Evolutionary conservation across 2,113 vertebrate genomes (phyloP), one percentile per base, ranked within the genome.

Genomic region (Corynorhinus townsendii): DNA sequence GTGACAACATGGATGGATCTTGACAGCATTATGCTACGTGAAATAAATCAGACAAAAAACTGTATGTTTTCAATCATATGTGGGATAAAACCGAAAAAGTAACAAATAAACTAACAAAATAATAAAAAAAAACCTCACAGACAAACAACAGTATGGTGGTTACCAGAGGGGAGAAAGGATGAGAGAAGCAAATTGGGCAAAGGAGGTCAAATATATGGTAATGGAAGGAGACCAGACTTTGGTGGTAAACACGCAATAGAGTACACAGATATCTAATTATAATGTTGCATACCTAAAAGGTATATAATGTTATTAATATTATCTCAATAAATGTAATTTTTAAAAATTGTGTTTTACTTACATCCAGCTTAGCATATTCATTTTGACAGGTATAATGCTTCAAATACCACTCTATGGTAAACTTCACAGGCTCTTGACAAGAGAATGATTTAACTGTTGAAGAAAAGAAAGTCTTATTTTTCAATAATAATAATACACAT

Each of bases 361-460:
- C 99, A 12, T 99, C 99, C 93, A 99, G 97, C 49, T 98, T 98
- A 94, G 96, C 96, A 97, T 98, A 98, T 11, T 99, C 97, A 95
- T 99, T 99, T 98, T 99, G 98, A 97, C 99, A 99, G 28, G 97
- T 98, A 84, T 99, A 98, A 97, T 98, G 98, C 93, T 98, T 99
- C 94, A 99, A 97, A 97, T 97, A 97, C 99, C 99, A 99, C 45
- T 97, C 95, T 88, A 99, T 97, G 68, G 97, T 98, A 91, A 99
- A 98, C 16, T 88, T 97, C 86, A 99, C 52, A 35, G 98, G 96
- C 54, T 98, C 97, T 5, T 98, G 97, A 96, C 99, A 99, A 64
- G 68, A 91, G 97, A 98, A 98, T 4, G 94, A 96, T 43, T 96
- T 79, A 73, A 99, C 99, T 99, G 93, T 96, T 91, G 94, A 97